Evolutionary conservation across 2,888 invertebrate species (phyloP), one percentile per base, ranked within the genome.

Genomic region (Hydropsyche betteni): DNA sequence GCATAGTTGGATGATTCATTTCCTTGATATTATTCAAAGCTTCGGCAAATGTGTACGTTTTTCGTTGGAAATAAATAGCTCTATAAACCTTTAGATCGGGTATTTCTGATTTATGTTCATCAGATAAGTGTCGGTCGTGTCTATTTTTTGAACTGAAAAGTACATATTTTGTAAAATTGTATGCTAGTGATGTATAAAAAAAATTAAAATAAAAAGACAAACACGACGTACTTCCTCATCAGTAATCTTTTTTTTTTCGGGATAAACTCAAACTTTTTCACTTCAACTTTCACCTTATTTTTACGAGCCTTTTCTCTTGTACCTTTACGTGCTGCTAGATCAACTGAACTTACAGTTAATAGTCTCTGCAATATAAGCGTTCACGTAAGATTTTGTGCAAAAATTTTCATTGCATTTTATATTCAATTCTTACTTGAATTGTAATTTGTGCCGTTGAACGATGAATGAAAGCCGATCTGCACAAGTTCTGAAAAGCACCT

Each of bases 1-100:
- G 93, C 86, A 96, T 92, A 0, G 93, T 90, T 0, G 95, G 94
- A 83, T 95, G 93, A 83, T 95, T 94, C 0, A 91, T 91, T 84
- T 97, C 94, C 69, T 92, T 89, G 81, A 95, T 94, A 76, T 90
- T 91, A 78, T 89, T 85, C 12, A 97, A 87, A 0, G 96, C 96
- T 81, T 96, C 94, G 76, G 90, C 85, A 78, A 94, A 90, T 7
- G 72, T 50, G 51, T 77, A 78, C 4, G 72, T 70, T 34, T 61
- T 74, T 14, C 69, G 36, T 64, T 77, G 90, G 85, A 79, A 94
- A 91, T 86, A 95, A 86, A 83, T 94, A 91, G 80, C 85, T 77
- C 77, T 93, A 85, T 77, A 89, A 78, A 88, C 87, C 82, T 88
- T 33, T 4, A 61, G 24, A 33, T 61, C 83, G 72, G 64, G 36